These are phyloP conservation scores for Cephalotes varians DNA, from an alignment of 2,888 invertebrate genomes.

Conservation along the genomic window DNA sequence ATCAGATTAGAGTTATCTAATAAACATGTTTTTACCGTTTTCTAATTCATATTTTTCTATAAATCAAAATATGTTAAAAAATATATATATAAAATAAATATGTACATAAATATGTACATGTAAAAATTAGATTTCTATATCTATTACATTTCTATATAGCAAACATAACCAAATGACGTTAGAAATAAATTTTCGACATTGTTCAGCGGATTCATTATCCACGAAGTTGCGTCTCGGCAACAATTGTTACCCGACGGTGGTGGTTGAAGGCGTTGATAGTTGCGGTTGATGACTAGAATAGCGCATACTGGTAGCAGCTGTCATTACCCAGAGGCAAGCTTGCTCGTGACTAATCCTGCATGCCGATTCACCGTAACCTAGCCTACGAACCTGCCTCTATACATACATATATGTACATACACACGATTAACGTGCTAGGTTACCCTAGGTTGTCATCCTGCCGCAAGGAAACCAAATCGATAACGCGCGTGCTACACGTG, in stretches of 20 bases:
- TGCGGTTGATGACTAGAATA: conserved; percentile 70
- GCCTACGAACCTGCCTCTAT: conserved; percentile 73
- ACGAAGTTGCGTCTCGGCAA: conserved; percentile 47
- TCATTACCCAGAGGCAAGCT: conserved; percentile 82
- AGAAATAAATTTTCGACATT: conserved; percentile 37
- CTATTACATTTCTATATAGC: too few species aligned
- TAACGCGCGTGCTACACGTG: conserved; percentile 79
- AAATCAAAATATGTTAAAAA: not conserved
- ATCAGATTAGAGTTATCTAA: not conserved
- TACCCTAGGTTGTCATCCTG: conserved; percentile 81
- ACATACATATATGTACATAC: conserved; percentile 33
- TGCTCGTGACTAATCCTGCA: conserved; percentile 83
- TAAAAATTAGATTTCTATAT: not conserved
- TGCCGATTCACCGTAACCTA: conserved; percentile 80
- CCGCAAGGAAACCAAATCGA: conserved; percentile 80
- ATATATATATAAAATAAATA: not conserved
- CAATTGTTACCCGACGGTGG: conserved; percentile 38
- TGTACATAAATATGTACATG: not conserved
- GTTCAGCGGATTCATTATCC: conserved; percentile 39
- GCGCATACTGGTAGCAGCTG: conserved; percentile 80
- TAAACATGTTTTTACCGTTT: not conserved
- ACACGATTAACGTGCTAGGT: conserved; percentile 78
- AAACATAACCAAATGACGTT: not conserved
- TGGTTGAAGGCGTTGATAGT: conserved; percentile 72
- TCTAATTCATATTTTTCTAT: not conserved